Base-by-base conservation (phyloP, 2,113 vertebrate species). In the Alces alces region DNA sequence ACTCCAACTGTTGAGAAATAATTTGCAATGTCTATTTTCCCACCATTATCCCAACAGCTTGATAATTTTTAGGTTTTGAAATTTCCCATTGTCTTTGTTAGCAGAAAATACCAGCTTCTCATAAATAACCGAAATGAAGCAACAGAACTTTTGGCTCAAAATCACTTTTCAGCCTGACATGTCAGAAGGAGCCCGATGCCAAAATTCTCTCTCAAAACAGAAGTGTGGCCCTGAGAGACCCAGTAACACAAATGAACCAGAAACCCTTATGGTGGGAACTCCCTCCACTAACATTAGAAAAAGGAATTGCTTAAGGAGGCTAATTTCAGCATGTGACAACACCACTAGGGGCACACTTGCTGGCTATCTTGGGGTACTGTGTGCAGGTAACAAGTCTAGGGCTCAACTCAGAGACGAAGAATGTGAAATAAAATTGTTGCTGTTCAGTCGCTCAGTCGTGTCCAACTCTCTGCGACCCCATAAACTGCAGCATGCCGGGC, bases 61-160 rank as follows among this genome's bases (percentile, higher is more conserved):
- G 93, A 88, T 92, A 93, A 91, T 90, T 55, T 97, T 96, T 55
- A 78, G 50, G 43, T 89, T 95, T 98, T 89, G 36, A 97, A 97
- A 96, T 95, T 97, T 98, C 91, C 93, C 96, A 89, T 97, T 97
- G 93, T 89, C 95, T 98, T 87, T 70, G 43, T 92, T 97, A 96
- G 64, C 76, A 95, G 93, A 98, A 98, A 97, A 96, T 33, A 97
- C 80, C 91, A 94, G 89, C 84, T 97, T 98, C 95, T 97, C 97
- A 96, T 96, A 98, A 97, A 97, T 96, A 97, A 95, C 83, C 3
- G 0, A 96, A 97, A 95, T 96, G 97, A 98, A 95, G 95, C 95
- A 97, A 95, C 95, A 97, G 96, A 96, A 93, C 93, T 85, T 95
- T 97, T 98, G 98, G 96, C 95, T 98, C 84, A 52, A 96, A 89